phyloP scores from a whole-genome alignment of 2,113 vertebrate species.

The Esox niger region DNA sequence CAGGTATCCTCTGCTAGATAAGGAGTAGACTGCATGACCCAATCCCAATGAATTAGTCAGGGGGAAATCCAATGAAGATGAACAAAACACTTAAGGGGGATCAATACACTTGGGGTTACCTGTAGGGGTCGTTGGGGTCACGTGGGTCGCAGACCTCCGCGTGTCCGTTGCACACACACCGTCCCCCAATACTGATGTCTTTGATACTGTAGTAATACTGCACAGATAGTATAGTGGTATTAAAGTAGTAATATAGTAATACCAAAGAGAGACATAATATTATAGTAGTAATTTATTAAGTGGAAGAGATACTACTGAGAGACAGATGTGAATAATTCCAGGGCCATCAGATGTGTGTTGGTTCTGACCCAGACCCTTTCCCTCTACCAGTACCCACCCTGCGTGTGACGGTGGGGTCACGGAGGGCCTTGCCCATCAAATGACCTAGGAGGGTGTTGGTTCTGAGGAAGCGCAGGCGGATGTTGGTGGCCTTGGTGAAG shows the following conservation, averaged over 20 bases:
- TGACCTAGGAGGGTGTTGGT: slow-evolving; percentile 96
- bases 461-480: slow-evolving; percentile 89
- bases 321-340: too few relatives aligned
- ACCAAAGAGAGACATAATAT: slow-evolving; percentile 6
- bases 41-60: too few relatives aligned
- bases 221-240: slow-evolving; percentile 7
- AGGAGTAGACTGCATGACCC: too few relatives aligned
- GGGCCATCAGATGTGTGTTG: too few relatives aligned
- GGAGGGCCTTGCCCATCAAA: slow-evolving; percentile 94
- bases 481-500: slow-evolving; percentile 97
- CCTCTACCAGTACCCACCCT: slow-evolving; percentile 69
- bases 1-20: too few relatives aligned
- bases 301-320: too few relatives aligned
- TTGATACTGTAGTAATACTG: slow-evolving; percentile 99
- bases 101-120: too few relatives aligned
- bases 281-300: too few relatives aligned
- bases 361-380: neutral
- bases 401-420: slow-evolving; percentile 95
- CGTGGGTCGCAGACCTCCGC: slow-evolving; percentile 88
- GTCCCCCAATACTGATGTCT: slow-evolving; percentile 94
- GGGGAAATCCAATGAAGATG: too few relatives aligned
- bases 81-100: too few relatives aligned
- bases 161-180: slow-evolving; percentile 95
- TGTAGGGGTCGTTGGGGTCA: slow-evolving; percentile 88
- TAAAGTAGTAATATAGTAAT: too few relatives aligned